Evolutionary conservation across 1,140 invertebrate genomes (phyloP), one percentile per base, ranked within the genome.

Genomic region (Cydia amplana): DNA sequence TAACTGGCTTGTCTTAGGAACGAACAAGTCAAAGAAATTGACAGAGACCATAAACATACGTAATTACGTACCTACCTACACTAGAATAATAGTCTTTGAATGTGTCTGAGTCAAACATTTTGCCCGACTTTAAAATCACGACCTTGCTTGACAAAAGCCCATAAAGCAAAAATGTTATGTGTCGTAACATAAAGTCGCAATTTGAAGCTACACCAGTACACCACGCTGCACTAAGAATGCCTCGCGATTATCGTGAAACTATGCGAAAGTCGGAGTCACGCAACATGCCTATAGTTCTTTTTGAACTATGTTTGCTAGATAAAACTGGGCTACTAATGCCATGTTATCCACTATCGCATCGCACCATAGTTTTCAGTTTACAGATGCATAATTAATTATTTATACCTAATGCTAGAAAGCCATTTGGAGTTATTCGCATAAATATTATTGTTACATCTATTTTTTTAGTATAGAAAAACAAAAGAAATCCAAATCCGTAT

Each of bases 231-330:
- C 20, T 7, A 16, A 28, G 64, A 67, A 65, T 32, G 32, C 2
- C 36, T 67, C 12, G 16, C 28, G 25, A 32, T 67, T 70, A 70
- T 70, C 65, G 65, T 36, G n/a, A 40, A 43, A 70, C 65, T 70
- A 70, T 70, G 65, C n/a, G 32, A 70, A 18, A 70, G 32, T 1
- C 16, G 43, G 55, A 23, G 65, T 36, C 65, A 70, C 65, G 65
- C 28, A 70, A 70, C 65, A 70, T 43, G 25, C 65, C 23, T 67
- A 36, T 16, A 28, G 28, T 1, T 70, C 28, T 18, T 18, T 67
- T 43, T 43, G 5, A 70, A 70, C 65, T 70, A 70, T 67, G 72
- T 36, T 51, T 63, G 2, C 16, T 63, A 32, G 73, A 74, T 63
- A 74, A 40, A 55, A 75, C 40, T 64, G 67, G 18, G 25, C 64